Conservation (phyloP, 2,888 invertebrate species). For the Nomada ferruginata region DNA sequence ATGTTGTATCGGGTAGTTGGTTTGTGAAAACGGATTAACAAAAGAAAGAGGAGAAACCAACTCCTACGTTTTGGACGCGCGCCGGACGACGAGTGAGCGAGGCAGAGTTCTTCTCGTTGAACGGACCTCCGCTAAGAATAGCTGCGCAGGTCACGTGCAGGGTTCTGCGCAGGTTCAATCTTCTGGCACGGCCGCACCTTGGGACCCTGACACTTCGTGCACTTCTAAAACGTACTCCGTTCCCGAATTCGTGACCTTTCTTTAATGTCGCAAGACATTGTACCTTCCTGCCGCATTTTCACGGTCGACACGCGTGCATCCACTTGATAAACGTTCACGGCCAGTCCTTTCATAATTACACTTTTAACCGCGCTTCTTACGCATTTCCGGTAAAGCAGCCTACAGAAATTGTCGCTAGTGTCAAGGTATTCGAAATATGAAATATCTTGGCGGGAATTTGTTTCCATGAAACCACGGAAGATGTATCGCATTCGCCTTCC, state of each 20-base stretch:
- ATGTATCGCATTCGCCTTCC: neutral
- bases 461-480: neutral
- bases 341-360: slow-evolving; percentile 40
- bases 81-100: slow-evolving; percentile 86
- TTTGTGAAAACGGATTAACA: slow-evolving; percentile 74
- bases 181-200: slow-evolving; percentile 64
- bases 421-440: slow-evolving; percentile 46
- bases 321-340: slow-evolving; percentile 24
- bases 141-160: slow-evolving; percentile 82
- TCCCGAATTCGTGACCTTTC: slow-evolving; percentile 69
- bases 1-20: slow-evolving; percentile 76
- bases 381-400: slow-evolving; percentile 55
- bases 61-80: slow-evolving; percentile 85
- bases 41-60: slow-evolving; percentile 76
- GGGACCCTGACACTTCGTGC: slow-evolving; percentile 74
- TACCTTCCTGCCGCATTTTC: slow-evolving; percentile 40
- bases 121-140: slow-evolving; percentile 83
- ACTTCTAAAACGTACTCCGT: slow-evolving; percentile 60
- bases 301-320: slow-evolving; percentile 43
- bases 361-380: slow-evolving; percentile 43
- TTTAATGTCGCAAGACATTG: slow-evolving; percentile 50
- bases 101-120: slow-evolving; percentile 77
- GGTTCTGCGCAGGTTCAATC: slow-evolving; percentile 77
- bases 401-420: slow-evolving; percentile 46
- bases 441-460: slow-evolving; percentile 62